A percentile compares a stretch with the other conserved stretches of the same genome.
These are phyloP conservation scores for Caradrina clavipalpis DNA, from an alignment of 2,888 invertebrate species.

Conservation along the genomic window DNA sequence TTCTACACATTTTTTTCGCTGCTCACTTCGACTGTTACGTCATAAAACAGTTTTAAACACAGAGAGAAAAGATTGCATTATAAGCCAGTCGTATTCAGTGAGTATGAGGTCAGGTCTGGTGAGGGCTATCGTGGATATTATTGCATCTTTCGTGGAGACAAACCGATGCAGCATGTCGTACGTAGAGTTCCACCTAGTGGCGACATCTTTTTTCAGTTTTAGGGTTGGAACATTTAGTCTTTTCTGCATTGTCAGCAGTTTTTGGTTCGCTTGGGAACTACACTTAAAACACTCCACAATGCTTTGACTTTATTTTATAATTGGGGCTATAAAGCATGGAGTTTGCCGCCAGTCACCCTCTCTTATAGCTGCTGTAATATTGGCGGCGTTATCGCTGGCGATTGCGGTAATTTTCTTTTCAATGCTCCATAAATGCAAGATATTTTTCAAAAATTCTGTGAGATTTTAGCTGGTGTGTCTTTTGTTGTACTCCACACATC, in stretches of 20 bases:
- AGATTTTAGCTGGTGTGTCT: slow-evolving; percentile 2
- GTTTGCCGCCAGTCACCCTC: slow-evolving; percentile 1
- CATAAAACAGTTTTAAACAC: slow-evolving; percentile 8
- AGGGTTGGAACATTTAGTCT: background rate
- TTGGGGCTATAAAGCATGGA: background rate
- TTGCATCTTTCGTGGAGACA: background rate
- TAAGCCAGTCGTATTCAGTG: background rate
- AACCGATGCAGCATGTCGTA: slow-evolving; percentile 9
- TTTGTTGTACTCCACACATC: background rate
- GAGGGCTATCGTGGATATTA: no score
- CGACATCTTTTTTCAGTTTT: slow-evolving; percentile 11
- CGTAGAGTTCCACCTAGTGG: slow-evolving; percentile 5
- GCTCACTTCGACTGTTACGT: slow-evolving; percentile 13
- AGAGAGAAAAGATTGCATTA: slow-evolving; percentile 1
- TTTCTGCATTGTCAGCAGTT: background rate
- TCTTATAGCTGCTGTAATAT: slow-evolving; percentile 8
- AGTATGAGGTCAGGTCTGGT: slow-evolving; percentile 12
- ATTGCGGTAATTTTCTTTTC: background rate
- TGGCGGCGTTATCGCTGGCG: slow-evolving; percentile 7
- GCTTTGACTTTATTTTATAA: background rate
- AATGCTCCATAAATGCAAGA: background rate
- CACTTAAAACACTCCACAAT: slow-evolving; percentile 7
- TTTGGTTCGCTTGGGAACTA: slow-evolving; percentile 4
- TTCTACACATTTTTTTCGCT: slow-evolving; percentile 7
- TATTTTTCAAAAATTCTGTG: background rate